Evolutionary conservation across 2,797 vertebrate genomes (phyloP), one percentile per base, ranked within the genome.

Genomic region (Arnoldichthys spilopterus): DNA sequence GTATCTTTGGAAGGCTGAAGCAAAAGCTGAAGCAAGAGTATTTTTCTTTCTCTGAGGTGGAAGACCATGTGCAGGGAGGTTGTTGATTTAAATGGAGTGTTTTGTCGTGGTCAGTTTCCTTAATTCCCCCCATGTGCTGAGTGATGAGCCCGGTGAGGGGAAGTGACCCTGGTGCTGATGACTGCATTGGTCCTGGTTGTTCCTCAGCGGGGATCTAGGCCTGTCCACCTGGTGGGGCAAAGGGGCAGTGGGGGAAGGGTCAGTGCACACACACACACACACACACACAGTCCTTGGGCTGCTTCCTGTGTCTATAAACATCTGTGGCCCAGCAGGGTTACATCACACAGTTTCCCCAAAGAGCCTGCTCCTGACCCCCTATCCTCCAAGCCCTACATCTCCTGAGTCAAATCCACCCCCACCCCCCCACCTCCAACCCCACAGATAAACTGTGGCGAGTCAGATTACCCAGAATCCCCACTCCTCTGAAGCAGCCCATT

Each of bases 321-420:
- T 84, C 84, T 85, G 84, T 67, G 78, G 66, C 72, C 77, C 80
- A 85, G 79, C 72, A 74, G 84, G 80, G 84, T 80, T 82, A 77
- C 84, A 83, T 85, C 82, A 85, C 74, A 77, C 70, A 71, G 73
- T 76, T 72, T 79, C 53, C 53, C 56, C 56, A 69, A 75, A 68
- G 77, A 72, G 82, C 66, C 77, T 69, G 56, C 61, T 79, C 59
- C 62, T 80, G 79, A 80, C 77, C 77, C 59, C 47, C 64, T 37
- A 51, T 77, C 73, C 51, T 77, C 72, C 66, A 62, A 64, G 61
- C 63, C 16, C 62, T 54, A 49, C 32, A 18, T 64, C 68, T 53
- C 77, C 66, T 26, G 18, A 69, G 71, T 76, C 68, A 51, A 16
- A 58, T 68, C 78, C 49, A 26, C 51, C 6, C 28, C 49, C 37